Evolutionary conservation across 2,888 invertebrate species (phyloP).

Genomic region (Peribatodes rhomboidaria): DNA sequence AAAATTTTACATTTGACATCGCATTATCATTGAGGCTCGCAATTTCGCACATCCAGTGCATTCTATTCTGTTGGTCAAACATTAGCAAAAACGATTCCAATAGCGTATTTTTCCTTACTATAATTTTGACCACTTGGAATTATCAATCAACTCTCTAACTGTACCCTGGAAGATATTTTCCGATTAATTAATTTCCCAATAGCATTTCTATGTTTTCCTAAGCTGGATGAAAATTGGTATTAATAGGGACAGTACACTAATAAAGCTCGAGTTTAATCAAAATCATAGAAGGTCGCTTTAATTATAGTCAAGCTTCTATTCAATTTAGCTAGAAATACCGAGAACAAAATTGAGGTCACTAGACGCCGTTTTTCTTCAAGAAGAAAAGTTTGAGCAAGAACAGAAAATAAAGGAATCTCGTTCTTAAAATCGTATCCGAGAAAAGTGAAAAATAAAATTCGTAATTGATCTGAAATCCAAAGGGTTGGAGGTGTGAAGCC

Average conservation of each 20-base stretch:
- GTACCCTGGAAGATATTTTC: conserved; percentile 13
- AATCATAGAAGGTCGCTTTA: conserved; percentile 52
- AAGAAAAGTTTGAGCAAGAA: conserved; percentile 6
- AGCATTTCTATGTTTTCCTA: conserved; percentile 35
- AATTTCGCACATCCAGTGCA: conserved; percentile 34
- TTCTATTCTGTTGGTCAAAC: too few relatives aligned
- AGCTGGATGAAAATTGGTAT: conserved; percentile 24
- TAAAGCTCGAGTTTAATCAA: conserved; percentile 54
- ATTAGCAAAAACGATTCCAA: too few relatives aligned
- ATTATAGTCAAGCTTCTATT: conserved; percentile 43
- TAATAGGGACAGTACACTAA: conserved; percentile 41
- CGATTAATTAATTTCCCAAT: conserved; percentile 31
- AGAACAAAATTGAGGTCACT: conserved; percentile 35
- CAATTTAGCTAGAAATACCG: conserved; percentile 19
- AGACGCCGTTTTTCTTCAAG: conserved; percentile 25
- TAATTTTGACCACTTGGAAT: conserved; percentile 19
- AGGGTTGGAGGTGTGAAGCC: conserved; percentile 82
- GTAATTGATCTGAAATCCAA: conserved; percentile 75
- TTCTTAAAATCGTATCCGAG: neutral
- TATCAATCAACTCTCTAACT: conserved; percentile 29
- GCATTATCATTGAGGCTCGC: neutral
- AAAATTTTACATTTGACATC: too few relatives aligned
- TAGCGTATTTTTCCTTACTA: too few relatives aligned
- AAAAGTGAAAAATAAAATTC: conserved; percentile 57
- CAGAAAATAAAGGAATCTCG: too few relatives aligned